Evolutionary conservation across 2,888 invertebrate genomes (phyloP), one percentile per base, ranked within the genome.

Genomic region (Sylvicola cinctus): DNA sequence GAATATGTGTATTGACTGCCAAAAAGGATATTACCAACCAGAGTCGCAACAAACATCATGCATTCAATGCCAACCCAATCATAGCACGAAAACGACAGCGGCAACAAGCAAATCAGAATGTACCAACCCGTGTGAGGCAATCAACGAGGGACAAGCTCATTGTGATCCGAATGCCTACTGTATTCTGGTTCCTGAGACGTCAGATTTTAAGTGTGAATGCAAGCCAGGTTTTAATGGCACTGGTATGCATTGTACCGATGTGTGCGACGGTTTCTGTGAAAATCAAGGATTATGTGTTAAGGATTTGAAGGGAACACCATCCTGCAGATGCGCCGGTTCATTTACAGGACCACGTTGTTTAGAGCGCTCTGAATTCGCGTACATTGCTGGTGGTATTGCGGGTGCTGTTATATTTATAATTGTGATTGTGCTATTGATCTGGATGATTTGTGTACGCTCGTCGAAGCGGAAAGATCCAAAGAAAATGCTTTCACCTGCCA

Each of bases 391-490:
- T 31, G 90, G 90, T 8, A 87, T 91, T 41, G 87, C 90, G 6
- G 87, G 85, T 13, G 80, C 84, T n/a, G 90, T 91, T 39, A 80
- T 88, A 45, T 75, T 91, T 49, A 79, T 90, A 44, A 88, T 91
- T 49, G 74, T 91, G 57, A 74, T 90, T 46, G 87, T 88, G 25
- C 66, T 91, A 41, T 71, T 91, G 35, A 85, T 91, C 45, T 91
- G 90, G 90, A 91, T 91, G 90, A 91, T 91, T 52, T 91, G 91
- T 54, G 88, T 84, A 38, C 77, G 84, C 50, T 76, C 85, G n/a
- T 74, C 78, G 35, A 73, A 79, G 49, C 75, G 79, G 56, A 77
- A 81, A 53, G 85, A 87, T 66, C 85, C 87, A 46, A 87, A 87
- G 69, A 88, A 88, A 61, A 75, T 87, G 49, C 61, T 85, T 14